phyloP scores from a whole-genome alignment of 2,113 vertebrate genomes.

The Centropristis striata region DNA sequence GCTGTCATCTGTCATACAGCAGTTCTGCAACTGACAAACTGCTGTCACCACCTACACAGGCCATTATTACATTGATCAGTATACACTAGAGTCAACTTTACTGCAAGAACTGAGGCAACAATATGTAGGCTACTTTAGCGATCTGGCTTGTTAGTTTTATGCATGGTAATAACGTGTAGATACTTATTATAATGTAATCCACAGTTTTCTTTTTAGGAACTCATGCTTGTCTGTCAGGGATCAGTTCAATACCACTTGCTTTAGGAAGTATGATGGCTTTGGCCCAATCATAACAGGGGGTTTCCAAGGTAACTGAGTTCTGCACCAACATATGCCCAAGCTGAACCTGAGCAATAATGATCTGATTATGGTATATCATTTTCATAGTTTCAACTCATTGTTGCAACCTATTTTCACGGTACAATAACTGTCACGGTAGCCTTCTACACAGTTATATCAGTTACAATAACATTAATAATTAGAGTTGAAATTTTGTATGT shows the following conservation, averaged over 20 bases:
- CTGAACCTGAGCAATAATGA: neutral
- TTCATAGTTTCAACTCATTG: too few relatives aligned
- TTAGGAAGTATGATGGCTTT: neutral
- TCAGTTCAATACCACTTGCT: neutral
- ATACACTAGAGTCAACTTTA: neutral
- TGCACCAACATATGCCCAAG: too few relatives aligned
- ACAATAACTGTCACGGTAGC: too few relatives aligned
- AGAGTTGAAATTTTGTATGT: too few relatives aligned
- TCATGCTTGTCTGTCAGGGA: too few relatives aligned
- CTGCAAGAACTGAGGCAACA: neutral
- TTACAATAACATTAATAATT: too few relatives aligned
- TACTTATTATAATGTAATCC: neutral
- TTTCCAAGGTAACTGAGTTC: neutral
- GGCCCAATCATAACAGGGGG: neutral
- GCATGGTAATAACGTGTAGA: neutral
- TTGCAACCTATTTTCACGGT: too few relatives aligned
- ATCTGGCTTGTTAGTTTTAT: neutral
- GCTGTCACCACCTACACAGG: conserved; percentile 11
- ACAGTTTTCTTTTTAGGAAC: neutral
- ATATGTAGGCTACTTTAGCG: neutral
- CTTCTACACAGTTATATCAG: too few relatives aligned
- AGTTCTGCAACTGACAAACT: conserved; percentile 19
- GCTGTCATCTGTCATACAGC: conserved; percentile 22
- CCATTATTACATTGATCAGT: neutral
- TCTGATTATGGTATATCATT: neutral